Conservation (phyloP, 2,113 vertebrate genomes). For the Colistium nudipinnis region DNA sequence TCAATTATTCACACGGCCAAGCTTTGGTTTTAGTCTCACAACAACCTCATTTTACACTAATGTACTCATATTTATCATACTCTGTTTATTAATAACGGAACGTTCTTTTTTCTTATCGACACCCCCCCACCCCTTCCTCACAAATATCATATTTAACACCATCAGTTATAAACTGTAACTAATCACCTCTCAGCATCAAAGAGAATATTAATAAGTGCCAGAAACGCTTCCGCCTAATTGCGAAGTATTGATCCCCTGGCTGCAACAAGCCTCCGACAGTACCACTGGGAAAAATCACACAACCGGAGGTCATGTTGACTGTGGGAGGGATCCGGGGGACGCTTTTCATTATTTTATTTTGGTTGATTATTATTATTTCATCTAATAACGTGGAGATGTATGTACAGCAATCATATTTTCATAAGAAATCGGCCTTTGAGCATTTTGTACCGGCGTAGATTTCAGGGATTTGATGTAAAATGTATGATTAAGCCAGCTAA, state of each 20-base stretch:
- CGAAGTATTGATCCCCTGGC: conserved; percentile 41
- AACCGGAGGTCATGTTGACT: conserved; percentile 27
- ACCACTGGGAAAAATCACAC: conserved; percentile 39
- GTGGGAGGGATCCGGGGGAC: not conserved
- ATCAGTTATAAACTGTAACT: conserved; percentile 27
- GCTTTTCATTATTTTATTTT: not conserved
- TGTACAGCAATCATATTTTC: too few species aligned
- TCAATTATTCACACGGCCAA: conserved; percentile 80
- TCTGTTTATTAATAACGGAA: too few species aligned
- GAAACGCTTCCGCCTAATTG: conserved; percentile 37
- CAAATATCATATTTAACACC: conserved; percentile 2
- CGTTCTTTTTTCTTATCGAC: too few species aligned
- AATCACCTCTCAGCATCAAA: conserved; percentile 63
- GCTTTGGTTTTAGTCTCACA: conserved; percentile 22
- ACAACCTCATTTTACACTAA: not conserved
- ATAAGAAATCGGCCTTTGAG: too few species aligned
- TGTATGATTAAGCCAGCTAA: too few species aligned
- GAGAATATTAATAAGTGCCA: conserved; percentile 68
- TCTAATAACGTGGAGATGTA: too few species aligned
- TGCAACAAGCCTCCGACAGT: conserved; percentile 26
- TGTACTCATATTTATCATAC: too few species aligned
- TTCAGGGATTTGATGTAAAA: too few species aligned
- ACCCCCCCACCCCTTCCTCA: not conserved
- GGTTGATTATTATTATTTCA: not conserved
- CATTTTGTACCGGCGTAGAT: too few species aligned